phyloP scores from a whole-genome alignment of 2,888 invertebrate genomes.

The Polietes domitor region DNA sequence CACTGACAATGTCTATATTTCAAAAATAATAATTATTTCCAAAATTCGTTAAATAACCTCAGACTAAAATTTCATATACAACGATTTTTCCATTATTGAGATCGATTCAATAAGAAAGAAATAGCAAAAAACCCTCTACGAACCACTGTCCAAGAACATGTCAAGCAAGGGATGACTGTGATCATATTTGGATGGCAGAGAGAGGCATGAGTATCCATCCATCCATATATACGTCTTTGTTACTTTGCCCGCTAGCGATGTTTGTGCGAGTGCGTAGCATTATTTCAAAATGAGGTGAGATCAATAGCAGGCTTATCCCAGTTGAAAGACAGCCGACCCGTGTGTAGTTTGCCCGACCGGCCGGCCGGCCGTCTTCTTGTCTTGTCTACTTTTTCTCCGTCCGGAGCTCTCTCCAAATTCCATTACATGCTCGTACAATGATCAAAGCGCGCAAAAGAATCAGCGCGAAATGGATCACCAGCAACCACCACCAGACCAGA shows the following conservation, averaged over 20 bases:
- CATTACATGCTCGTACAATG: constrained; percentile 65
- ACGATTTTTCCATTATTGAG: too few species aligned
- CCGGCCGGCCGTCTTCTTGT: constrained; percentile 4
- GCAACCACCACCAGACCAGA: constrained; percentile 20
- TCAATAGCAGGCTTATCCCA: constrained; percentile 78
- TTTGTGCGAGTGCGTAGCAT: constrained; percentile 23
- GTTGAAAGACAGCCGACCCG: constrained; percentile 62
- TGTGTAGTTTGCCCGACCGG: not conserved
- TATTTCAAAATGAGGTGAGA: constrained; percentile 72
- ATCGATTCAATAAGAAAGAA: too few species aligned
- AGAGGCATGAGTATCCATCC: too few species aligned
- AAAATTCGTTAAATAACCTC: too few species aligned
- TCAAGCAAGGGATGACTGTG: constrained; percentile 51
- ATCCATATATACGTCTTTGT: constrained; percentile 36
- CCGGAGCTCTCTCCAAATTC: constrained; percentile 57
- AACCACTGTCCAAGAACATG: constrained; percentile 23
- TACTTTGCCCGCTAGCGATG: constrained; percentile 13
- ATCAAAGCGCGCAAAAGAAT: constrained; percentile 61
- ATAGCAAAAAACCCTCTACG: too few species aligned
- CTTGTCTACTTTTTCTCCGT: not conserved
- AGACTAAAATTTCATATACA: too few species aligned
- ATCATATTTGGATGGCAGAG: constrained; percentile 45
- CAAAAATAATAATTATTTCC: too few species aligned
- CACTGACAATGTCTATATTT: too few species aligned
- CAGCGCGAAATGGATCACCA: constrained; percentile 67